These are phyloP conservation scores for Bombus soroeensis DNA, from an alignment of 1,140 invertebrate species.

Conservation along the genomic window DNA sequence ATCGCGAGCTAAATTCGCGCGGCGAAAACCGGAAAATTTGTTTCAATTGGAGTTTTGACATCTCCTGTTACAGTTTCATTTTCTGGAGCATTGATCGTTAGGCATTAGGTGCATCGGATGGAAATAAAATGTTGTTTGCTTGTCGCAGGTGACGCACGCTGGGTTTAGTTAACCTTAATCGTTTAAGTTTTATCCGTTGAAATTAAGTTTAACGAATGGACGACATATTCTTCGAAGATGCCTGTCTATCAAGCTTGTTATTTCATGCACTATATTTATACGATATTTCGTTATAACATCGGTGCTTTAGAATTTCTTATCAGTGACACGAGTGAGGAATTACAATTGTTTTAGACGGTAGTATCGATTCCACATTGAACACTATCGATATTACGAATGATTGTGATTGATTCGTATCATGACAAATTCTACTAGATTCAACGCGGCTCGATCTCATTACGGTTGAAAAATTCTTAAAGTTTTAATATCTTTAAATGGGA, in stretches of 20 bases:
- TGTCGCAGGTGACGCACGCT: no score
- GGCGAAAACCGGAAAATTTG: constrained; percentile 7
- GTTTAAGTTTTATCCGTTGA: background rate
- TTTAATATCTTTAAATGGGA: background rate
- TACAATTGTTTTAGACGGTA: background rate
- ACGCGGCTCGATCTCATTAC: background rate
- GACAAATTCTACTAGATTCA: background rate
- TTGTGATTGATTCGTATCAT: background rate
- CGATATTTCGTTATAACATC: background rate
- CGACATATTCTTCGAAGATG: background rate
- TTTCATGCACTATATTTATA: background rate
- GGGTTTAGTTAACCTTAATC: background rate
- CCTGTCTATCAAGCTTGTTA: background rate
- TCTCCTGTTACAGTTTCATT: background rate
- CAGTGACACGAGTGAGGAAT: no score
- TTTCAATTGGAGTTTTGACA: background rate
- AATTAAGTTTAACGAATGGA: background rate
- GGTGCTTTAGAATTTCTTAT: background rate
- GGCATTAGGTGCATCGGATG: no score
- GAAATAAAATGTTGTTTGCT: background rate
- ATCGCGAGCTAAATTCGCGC: background rate
- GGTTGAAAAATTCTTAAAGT: no score
- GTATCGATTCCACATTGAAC: background rate
- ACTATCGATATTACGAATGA: background rate
- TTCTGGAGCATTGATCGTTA: background rate